Evolutionary conservation across 2,113 vertebrate species (phyloP), one percentile per base, ranked within the genome.

Genomic region (Lichenostomus cassidix): DNA sequence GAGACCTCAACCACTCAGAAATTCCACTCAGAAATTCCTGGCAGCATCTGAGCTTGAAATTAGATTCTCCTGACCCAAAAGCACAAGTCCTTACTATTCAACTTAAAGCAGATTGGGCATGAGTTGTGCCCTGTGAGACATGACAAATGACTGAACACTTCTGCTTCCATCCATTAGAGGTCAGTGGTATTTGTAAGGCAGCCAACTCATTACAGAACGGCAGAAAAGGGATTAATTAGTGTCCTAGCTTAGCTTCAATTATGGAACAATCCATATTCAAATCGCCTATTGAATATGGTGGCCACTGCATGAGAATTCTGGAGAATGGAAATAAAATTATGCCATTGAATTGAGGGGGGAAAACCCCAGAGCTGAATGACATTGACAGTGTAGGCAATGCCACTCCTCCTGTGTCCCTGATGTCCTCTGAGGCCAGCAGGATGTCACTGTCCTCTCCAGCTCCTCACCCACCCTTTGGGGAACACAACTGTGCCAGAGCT

Each of bases 161-260:
- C 94, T 95, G 90, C 93, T 92, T 68, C 80, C 76, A 95, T 87
- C 94, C 96, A 37, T 97, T 93, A 94, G 95, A 96, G 95, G 94
- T 97, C 95, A 96, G 88, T 95, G 92, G 94, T 92, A 94, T 82
- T 96, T 97, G 90, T 95, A 95, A 93, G 39, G 44, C 68, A 88
- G 94, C 95, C 96, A 97, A 96, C 90, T 96, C 90, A 96, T 97
- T 94, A 97, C 82, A 86, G 83, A 74, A 27, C 75, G 15, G 35
- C 80, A 83, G 90, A 71, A 92, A 87, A 81, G 52, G 94, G 92
- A 96, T 95, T 95, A 96, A 95, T 97, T 96, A 96, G 89, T 91
- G 87, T 87, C 92, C 91, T 63, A 88, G 55, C 52, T 93, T 74
- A 60, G 68, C 86, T 96, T 93, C 94, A 95, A 89, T 93, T 95